phyloP scores from a whole-genome alignment of 64 coral and sea anemone genomes.

The Anthopleura sola region DNA sequence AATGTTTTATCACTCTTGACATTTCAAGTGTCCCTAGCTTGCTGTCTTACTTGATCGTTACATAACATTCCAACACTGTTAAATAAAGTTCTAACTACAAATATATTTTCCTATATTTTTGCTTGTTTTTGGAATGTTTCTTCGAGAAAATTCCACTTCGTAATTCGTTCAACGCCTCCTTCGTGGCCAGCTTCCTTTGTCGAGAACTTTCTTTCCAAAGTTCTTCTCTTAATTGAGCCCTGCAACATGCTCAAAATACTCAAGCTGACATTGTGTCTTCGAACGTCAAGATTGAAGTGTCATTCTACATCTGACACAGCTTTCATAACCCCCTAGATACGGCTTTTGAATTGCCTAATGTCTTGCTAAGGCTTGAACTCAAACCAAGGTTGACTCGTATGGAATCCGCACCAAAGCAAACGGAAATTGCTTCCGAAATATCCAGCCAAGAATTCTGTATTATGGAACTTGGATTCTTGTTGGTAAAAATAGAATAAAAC shows the following conservation, averaged over 20 bases:
- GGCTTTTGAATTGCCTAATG: neutral
- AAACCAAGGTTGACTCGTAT: neutral
- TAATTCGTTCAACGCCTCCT: no score
- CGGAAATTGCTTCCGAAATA: no score
- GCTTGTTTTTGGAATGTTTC: neutral
- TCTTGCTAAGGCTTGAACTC: neutral
- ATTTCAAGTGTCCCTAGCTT: neutral
- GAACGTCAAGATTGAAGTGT: neutral
- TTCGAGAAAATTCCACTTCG: no score
- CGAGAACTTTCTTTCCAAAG: neutral
- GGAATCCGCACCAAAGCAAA: no score
- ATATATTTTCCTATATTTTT: neutral
- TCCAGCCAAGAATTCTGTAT: no score
- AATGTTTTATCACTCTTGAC: slow-evolving; percentile 1
- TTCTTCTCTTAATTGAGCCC: neutral
- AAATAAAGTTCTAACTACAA: no score
- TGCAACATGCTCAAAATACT: neutral
- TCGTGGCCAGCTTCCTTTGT: neutral
- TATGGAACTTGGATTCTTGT: no score
- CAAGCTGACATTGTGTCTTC: neutral
- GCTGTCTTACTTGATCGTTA: neutral
- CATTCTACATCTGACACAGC: neutral
- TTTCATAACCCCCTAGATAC: neutral
- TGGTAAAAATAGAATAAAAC: no score
- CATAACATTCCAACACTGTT: neutral